These are phyloP conservation scores for Epiblema foenella DNA, from an alignment of 2,888 invertebrate genomes.

Conservation along the genomic window DNA sequence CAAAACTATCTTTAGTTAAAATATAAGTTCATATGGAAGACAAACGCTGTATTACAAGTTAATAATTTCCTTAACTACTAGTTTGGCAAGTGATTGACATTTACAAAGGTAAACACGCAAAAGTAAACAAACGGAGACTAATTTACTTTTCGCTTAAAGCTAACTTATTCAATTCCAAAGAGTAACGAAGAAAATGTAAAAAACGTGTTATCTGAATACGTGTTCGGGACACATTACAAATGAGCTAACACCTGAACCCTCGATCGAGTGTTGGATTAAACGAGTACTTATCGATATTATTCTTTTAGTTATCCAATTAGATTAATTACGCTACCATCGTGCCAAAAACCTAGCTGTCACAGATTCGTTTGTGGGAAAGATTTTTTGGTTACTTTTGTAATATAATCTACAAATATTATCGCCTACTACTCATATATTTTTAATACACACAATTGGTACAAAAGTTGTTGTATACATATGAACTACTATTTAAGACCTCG, in stretches of 20 bases:
- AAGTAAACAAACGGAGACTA: background rate
- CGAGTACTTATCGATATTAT: slow-evolving; percentile 8
- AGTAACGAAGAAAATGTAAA: slow-evolving; percentile 36
- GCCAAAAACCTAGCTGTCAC: too few relatives aligned
- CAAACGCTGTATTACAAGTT: background rate
- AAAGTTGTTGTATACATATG: too few relatives aligned
- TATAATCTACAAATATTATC: too few relatives aligned
- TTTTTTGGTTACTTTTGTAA: background rate
- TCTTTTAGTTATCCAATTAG: background rate
- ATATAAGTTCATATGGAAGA: too few relatives aligned
- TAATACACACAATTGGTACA: too few relatives aligned
- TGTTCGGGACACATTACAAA: slow-evolving; percentile 40
- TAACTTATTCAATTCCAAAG: slow-evolving; percentile 33
- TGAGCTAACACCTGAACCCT: slow-evolving; percentile 41
- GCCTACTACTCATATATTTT: too few relatives aligned
- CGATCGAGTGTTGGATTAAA: slow-evolving; percentile 12
- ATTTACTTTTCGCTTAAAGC: slow-evolving; percentile 1
- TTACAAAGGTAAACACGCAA: background rate
- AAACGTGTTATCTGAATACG: slow-evolving; percentile 40
- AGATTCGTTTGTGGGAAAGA: too few relatives aligned
- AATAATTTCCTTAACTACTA: background rate
- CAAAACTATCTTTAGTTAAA: too few relatives aligned
- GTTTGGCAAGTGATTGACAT: background rate
- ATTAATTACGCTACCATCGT: background rate
- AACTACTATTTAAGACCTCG: too few relatives aligned